These are phyloP conservation scores for Onthophagus taurus DNA, from an alignment of 1,140 invertebrate genomes.

Conservation along the genomic window DNA sequence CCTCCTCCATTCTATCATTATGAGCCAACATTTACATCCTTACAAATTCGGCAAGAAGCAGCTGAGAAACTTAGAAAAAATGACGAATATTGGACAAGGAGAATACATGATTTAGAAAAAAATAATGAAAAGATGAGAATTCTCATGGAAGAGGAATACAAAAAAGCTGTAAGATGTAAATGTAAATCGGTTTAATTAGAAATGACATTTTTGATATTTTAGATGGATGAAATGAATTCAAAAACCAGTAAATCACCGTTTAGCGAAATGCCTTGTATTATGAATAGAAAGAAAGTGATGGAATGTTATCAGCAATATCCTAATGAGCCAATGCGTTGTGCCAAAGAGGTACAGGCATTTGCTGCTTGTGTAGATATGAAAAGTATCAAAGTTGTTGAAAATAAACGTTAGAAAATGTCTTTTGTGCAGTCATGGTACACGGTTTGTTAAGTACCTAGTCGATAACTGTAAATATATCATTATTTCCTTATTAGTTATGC, in stretches of 20 bases:
- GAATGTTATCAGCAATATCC: conserved; percentile 32
- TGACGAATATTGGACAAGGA: conserved; percentile 44
- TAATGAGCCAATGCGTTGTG: conserved; percentile 32
- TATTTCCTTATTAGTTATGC: too few species aligned
- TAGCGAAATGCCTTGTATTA: conserved; percentile 25
- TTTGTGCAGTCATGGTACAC: too few species aligned
- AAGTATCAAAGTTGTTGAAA: conserved; percentile 21
- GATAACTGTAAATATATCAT: too few species aligned
- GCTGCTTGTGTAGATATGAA: conserved; percentile 34
- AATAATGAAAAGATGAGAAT: conserved; percentile 41
- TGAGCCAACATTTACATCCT: conserved; percentile 33
- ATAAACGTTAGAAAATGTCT: too few species aligned
- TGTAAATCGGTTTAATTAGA: background rate
- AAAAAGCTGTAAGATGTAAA: conserved; percentile 37
- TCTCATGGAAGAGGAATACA: conserved; percentile 43
- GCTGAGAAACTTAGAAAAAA: conserved; percentile 33
- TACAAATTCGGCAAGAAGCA: conserved; percentile 34
- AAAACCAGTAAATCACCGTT: conserved; percentile 13
- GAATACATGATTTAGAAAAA: conserved; percentile 41
- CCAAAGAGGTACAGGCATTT: conserved; percentile 35
- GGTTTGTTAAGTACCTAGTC: too few species aligned
- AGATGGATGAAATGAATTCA: conserved; percentile 26
- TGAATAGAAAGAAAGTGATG: conserved; percentile 27
- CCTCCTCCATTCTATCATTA: conserved; percentile 23
- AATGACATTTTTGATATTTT: conserved; percentile 11